Evolutionary conservation across 2,888 invertebrate species (phyloP), one percentile per base, ranked within the genome.

Genomic region (Microctonus hyperodae): DNA sequence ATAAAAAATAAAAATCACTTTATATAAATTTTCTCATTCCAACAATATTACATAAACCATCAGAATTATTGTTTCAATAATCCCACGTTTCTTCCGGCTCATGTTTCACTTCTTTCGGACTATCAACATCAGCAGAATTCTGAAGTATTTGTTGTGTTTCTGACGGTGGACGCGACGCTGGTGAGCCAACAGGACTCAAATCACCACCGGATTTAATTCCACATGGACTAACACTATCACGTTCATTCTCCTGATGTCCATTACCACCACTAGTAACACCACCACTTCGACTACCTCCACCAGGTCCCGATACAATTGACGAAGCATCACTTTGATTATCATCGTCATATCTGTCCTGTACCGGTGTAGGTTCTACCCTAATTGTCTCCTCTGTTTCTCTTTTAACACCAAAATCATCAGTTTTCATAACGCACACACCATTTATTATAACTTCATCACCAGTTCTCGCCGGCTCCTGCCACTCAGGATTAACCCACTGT

Each of bases 401-500:
- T 69, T 83, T 83, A 2, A 84, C 85, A 1, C 82, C 85, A 81
- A 92, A 92, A 81, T 93, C 92, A 74, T 92, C 92, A 67, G 92
- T 91, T 75, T 93, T 90, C 93, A 95, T 94, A 6, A 96, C 95
- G 81, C 96, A 96, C 28, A 96, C 96, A 0, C 96, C 96, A 81
- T 96, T 96, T 76, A 96, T 95, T 79, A 96, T 95, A 28, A 95
- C 94, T 81, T 94, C 94, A 78, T 92, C 92, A 9, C 86, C 86
- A 67, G 85, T 71, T 69, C 83, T 77, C 33, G 82, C 64, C 1
- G 83, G 83, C 79, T 92, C 93, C 79, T 93, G 93, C 93, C 94
- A 94, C 76, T 95, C 95, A 7, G 97, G 97, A 84, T 97, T 97
- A 4, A 97, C 96, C 96, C 97, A 97, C 85, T 98, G 97, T 1